Evolutionary conservation across 2,797 vertebrate species (phyloP).

Genomic region (Gastrophryne carolinensis): DNA sequence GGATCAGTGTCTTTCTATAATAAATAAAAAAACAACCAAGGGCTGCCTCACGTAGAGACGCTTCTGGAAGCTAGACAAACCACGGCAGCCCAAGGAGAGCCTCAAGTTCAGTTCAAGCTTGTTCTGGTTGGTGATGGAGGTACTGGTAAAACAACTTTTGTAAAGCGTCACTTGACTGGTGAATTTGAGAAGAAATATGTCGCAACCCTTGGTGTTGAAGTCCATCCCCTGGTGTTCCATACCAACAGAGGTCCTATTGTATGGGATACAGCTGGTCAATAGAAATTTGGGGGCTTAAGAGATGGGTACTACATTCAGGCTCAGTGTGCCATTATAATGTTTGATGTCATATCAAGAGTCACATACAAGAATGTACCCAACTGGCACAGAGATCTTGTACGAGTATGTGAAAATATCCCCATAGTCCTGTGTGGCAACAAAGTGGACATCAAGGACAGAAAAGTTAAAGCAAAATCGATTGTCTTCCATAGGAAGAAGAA

Average conservation of each 20-base stretch:
- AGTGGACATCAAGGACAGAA: constrained; percentile 98
- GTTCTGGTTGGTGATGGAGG: constrained; percentile 95
- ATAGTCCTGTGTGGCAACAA: constrained; percentile 98
- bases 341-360: constrained; percentile 96
- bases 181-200: constrained; percentile 99
- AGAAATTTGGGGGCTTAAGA: constrained; percentile 94
- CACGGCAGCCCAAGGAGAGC: constrained; percentile 75
- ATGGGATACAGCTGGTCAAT: constrained; percentile 97
- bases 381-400: constrained; percentile 97
- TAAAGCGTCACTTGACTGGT: constrained; percentile 94
- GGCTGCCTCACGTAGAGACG: no score
- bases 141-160: constrained; percentile 95
- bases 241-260: constrained; percentile 95
- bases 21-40: no score
- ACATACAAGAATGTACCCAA: constrained; percentile 99
- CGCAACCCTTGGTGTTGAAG: constrained; percentile 96
- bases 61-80: no score
- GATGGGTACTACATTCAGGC: constrained; percentile 98
- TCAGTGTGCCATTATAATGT: constrained; percentile 99
- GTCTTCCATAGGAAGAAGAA: constrained; percentile 99
- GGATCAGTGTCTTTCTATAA: no score
- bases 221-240: constrained; percentile 94
- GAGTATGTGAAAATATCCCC: constrained; percentile 98
- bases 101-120: constrained; percentile 83
- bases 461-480: constrained; percentile 98